Evolutionary conservation across 1,140 invertebrate species (phyloP).

Genomic region (Hycleus cichorii): DNA sequence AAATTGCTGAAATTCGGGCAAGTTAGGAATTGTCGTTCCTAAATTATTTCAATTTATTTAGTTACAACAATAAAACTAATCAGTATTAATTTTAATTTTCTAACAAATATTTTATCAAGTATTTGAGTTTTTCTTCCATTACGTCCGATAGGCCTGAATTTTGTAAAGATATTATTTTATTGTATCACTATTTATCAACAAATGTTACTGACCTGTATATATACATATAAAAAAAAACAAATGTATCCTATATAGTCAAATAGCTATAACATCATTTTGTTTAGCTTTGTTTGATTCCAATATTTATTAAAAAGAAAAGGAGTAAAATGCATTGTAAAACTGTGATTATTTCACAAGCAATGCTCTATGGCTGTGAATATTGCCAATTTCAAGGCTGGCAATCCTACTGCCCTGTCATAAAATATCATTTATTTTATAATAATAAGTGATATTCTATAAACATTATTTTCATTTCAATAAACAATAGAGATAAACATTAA

Average conservation of each 20-base stretch:
- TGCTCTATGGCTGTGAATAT: conserved; percentile 29
- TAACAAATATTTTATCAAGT: too few relatives aligned
- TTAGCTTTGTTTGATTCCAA: conserved; percentile 6
- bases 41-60: too few relatives aligned
- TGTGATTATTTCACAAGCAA: conserved; percentile 26
- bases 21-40: too few relatives aligned
- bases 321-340: conserved; percentile 9
- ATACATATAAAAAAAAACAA: background rate
- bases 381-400: conserved; percentile 27
- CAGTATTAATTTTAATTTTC: too few relatives aligned
- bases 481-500: background rate
- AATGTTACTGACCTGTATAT: conserved; percentile 10
- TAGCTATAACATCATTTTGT: conserved; percentile 6
- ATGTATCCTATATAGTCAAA: too few relatives aligned
- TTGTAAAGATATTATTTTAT: too few relatives aligned
- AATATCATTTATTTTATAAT: conserved; percentile 17
- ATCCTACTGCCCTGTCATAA: conserved; percentile 20
- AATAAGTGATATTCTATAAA: conserved; percentile 16
- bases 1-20: too few relatives aligned
- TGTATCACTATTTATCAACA: too few relatives aligned
- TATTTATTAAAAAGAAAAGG: conserved; percentile 11
- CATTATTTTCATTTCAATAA: conserved; percentile 23
- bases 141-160: too few relatives aligned
- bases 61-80: too few relatives aligned
- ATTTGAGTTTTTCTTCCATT: too few relatives aligned